phyloP scores from a whole-genome alignment of 2,888 invertebrate species.

The Lasioglossum villosulum region DNA sequence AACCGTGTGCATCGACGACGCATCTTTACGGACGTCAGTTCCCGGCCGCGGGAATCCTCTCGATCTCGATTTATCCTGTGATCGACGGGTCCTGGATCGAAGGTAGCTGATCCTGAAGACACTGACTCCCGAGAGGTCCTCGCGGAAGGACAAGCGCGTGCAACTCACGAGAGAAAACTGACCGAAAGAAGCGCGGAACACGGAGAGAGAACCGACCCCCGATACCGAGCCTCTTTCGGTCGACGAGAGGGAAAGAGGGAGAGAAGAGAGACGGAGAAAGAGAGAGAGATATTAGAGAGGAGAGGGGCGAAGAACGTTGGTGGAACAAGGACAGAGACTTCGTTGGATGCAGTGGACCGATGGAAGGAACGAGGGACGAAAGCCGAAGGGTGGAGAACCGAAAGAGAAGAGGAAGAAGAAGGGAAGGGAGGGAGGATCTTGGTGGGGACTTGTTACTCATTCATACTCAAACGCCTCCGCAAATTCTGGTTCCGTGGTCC shows the following conservation, averaged over 20 bases:
- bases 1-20: constrained; percentile 74
- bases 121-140: constrained; percentile 48
- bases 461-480: constrained; percentile 78
- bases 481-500: constrained; percentile 57
- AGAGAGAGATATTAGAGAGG: background rate
- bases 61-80: constrained; percentile 49
- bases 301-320: background rate
- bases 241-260: constrained; percentile 54
- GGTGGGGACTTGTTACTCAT: constrained; percentile 79
- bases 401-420: constrained; percentile 33
- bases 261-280: constrained; percentile 9
- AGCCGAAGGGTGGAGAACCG: constrained; percentile 30
- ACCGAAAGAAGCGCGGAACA: constrained; percentile 77
- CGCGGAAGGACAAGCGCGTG: constrained; percentile 73
- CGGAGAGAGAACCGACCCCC: constrained; percentile 77
- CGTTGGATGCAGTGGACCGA: constrained; percentile 10
- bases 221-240: constrained; percentile 69
- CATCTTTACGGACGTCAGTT: constrained; percentile 68
- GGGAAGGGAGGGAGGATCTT: constrained; percentile 39
- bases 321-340: constrained; percentile 3
- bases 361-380: constrained; percentile 23
- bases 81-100: constrained; percentile 36
- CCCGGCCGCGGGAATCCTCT: constrained; percentile 62
- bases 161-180: constrained; percentile 78
- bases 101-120: constrained; percentile 17